A percentile compares a stretch with the other conserved stretches of the same genome.
phyloP scores from a whole-genome alignment of 2,797 vertebrate species.

The Novumbra hubbsi region DNA sequence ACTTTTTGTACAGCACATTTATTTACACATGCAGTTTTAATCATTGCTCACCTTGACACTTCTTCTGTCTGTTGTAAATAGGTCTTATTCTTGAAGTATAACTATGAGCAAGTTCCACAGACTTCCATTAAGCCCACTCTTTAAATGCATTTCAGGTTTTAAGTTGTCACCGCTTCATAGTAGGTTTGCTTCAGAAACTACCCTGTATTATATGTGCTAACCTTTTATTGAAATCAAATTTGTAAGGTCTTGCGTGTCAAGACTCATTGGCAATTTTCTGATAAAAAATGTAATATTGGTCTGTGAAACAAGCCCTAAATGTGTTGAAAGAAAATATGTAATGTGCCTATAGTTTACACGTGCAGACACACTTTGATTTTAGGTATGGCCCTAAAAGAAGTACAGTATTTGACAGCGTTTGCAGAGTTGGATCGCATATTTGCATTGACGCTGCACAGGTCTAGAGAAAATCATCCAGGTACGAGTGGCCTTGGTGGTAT shows the following conservation, averaged over 20 bases:
- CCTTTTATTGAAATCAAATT: background rate
- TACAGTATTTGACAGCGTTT: background rate
- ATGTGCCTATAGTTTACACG: background rate
- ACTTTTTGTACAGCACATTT: conserved; percentile 9
- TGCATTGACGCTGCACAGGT: conserved; percentile 3
- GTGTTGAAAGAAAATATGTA: background rate
- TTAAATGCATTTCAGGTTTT: conserved; percentile 1
- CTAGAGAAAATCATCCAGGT: background rate
- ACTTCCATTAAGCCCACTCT: background rate
- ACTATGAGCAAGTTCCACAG: background rate
- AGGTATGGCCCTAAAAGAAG: background rate
- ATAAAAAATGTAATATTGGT: background rate
- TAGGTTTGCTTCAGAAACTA: background rate
- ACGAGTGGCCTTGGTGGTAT: background rate
- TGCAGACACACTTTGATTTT: background rate
- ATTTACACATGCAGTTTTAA: background rate
- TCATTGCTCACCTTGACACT: background rate
- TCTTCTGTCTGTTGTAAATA: background rate
- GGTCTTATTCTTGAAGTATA: background rate
- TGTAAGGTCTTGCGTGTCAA: background rate
- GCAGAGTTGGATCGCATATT: background rate
- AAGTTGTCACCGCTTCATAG: background rate
- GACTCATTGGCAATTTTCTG: background rate
- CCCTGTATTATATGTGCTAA: background rate
- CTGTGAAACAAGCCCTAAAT: conserved; percentile 7